These are phyloP conservation scores for Nomada fabriciana DNA, from an alignment of 2,888 invertebrate genomes.

Conservation along the genomic window DNA sequence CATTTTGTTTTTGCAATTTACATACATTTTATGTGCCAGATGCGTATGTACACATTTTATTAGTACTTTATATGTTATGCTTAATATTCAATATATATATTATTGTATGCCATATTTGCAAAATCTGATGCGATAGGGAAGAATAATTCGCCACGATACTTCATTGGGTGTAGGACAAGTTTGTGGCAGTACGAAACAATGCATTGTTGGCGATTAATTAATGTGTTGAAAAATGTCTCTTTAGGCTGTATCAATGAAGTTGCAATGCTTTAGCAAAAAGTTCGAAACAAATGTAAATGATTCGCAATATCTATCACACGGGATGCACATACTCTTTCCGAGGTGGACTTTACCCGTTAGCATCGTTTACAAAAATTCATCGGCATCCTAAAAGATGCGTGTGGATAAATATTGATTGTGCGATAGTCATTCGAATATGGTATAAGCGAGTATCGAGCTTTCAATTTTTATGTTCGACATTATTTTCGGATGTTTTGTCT, in stretches of 20 bases:
- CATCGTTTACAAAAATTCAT: not conserved
- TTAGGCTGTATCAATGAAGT: not conserved
- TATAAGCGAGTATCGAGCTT: not conserved
- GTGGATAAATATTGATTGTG: not conserved
- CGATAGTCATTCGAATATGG: not conserved
- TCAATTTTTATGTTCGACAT: constrained; percentile 27
- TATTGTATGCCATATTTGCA: not conserved
- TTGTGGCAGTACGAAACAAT: not conserved
- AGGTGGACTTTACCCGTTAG: not conserved
- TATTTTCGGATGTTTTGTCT: constrained; percentile 51
- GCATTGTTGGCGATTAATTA: not conserved
- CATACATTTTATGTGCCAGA: constrained; percentile 20
- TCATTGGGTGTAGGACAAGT: not conserved
- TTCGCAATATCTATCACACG: not conserved
- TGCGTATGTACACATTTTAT: not conserved
- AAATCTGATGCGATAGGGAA: not conserved
- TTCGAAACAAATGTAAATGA: too few species aligned
- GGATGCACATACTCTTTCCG: constrained; percentile 1
- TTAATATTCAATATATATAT: not conserved
- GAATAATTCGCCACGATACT: constrained; percentile 3
- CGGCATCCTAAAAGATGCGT: not conserved
- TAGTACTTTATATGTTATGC: not conserved
- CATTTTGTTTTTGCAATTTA: constrained; percentile 30
- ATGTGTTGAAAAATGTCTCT: not conserved
- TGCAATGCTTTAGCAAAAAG: too few species aligned